Evolutionary conservation across 2,797 vertebrate species (phyloP), one percentile per base, ranked within the genome.

Genomic region (Siniperca undulata): DNA sequence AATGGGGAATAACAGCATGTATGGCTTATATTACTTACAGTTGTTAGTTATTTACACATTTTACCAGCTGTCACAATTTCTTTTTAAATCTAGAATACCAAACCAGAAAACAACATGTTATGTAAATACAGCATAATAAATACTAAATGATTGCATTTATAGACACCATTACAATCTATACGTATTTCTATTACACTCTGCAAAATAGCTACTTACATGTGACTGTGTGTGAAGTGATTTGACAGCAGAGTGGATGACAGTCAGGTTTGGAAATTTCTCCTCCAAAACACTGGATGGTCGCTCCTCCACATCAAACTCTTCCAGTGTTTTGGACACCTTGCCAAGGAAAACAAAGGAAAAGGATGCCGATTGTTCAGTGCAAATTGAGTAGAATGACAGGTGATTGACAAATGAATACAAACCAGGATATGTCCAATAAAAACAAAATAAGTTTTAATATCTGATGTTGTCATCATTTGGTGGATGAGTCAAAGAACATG

Each of bases 301-400:
- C 87, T 99, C 98, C 93, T 98, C 97, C 3, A 99, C 95, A 72
- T 97, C 96, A 93, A 99, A 99, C 84, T 98, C 97, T 88, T 99
- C 98, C 76, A 99, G 89, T 0, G 91, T 94, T 93, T 94, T 97
- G 17, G 97, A 98, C 48, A 99, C 96, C 99, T 99, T 82, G 0
- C 0, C 7, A 56, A 34, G 2, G 7, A 65, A 8, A 48, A 69
- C 0, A 76, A 12, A 9, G 7, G n/a, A 24, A 56, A 8, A 27
- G 0, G 38, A 34, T 8, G 59, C 2, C 24, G 10, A 38, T 7
- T 36, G 30, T 2, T 27, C 2, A 13, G 7, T 61, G n/a, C 7
- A 52, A n/a, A n/a, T 2, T 16, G 7, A 36, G 10, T 8, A 36
- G 17, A 30, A 16, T 19, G 38, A 50, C 19, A 44, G 24, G 7